These are phyloP conservation scores for Alectura lathami DNA, from an alignment of 2,113 vertebrate genomes.

Conservation along the genomic window DNA sequence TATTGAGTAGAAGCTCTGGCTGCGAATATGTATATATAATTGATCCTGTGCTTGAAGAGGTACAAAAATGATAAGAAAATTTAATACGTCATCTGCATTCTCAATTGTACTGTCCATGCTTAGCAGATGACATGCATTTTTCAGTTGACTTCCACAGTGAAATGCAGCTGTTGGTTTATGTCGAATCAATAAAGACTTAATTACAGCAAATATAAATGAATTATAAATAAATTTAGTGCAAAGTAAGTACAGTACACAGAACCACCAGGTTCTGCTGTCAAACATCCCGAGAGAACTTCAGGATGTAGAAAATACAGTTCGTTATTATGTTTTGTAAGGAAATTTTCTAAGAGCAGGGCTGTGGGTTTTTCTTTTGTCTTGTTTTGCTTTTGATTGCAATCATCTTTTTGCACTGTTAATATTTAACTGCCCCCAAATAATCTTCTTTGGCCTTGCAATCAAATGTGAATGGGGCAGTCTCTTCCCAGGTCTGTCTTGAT, in stretches of 20 bases:
- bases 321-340: background rate
- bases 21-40: background rate
- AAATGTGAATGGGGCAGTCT: background rate
- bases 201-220: constrained; percentile 13
- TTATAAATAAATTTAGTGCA: background rate
- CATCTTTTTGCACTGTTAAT: background rate
- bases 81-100: constrained; percentile 1
- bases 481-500: background rate
- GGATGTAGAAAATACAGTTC: background rate
- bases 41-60: constrained; percentile 17
- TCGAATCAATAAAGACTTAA: constrained; percentile 32
- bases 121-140: background rate
- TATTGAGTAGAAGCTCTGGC: background rate
- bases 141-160: constrained; percentile 18
- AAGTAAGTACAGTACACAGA: too few relatives aligned
- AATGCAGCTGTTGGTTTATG: constrained; percentile 7
- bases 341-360: background rate
- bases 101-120: background rate
- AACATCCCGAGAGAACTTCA: background rate
- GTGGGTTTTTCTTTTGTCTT: fast-evolving
- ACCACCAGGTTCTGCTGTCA: background rate
- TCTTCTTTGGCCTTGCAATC: background rate
- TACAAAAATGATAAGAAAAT: background rate
- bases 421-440: background rate
- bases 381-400: background rate